A percentile compares a stretch with the other conserved stretches of the same genome.
Evolutionary conservation across 2,113 vertebrate genomes (phyloP).

Genomic region (Scalopus aquaticus): DNA sequence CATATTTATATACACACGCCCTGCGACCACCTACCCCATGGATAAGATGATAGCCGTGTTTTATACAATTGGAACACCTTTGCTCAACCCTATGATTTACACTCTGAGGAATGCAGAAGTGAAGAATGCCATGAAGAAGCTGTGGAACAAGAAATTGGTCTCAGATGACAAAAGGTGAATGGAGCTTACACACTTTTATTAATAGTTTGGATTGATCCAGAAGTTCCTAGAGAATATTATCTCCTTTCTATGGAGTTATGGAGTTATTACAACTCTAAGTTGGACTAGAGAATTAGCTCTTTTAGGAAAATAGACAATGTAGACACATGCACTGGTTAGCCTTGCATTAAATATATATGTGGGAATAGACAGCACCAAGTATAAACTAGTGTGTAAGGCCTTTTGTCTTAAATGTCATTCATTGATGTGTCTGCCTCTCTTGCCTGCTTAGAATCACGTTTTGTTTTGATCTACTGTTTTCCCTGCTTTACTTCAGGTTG

Average conservation of each 20-base stretch:
- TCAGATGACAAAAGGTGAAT: background rate
- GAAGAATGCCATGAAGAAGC: constrained; percentile 18
- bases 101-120: constrained; percentile 47
- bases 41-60: constrained; percentile 59
- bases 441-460: background rate
- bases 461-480: background rate
- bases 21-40: background rate
- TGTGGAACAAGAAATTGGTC: background rate
- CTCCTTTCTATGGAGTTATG: background rate
- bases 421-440: background rate
- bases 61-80: constrained; percentile 39
- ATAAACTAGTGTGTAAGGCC: background rate
- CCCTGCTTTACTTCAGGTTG: background rate
- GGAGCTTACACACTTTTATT: background rate
- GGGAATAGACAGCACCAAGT: background rate
- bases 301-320: background rate
- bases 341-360: background rate
- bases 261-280: background rate
- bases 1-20: constrained; percentile 53
- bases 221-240: background rate
- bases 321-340: background rate
- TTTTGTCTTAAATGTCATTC: background rate
- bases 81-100: constrained; percentile 63
- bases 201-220: background rate
- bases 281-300: background rate